These are phyloP conservation scores for Andricus quercusramuli DNA, from an alignment of 2,888 invertebrate species.

Conservation along the genomic window DNA sequence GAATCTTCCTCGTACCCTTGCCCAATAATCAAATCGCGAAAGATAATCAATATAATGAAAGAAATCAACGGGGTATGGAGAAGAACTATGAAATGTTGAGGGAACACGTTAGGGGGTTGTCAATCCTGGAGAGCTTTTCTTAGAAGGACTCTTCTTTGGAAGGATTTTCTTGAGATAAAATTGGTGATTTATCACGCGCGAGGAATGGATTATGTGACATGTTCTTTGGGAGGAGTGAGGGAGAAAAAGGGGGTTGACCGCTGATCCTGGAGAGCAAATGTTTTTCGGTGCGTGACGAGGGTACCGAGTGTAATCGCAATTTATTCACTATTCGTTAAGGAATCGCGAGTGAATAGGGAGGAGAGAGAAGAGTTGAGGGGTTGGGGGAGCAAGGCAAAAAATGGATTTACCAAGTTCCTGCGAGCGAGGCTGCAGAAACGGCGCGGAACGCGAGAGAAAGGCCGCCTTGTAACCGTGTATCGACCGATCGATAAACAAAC, in stretches of 20 bases:
- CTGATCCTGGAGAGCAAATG: conserved; percentile 7
- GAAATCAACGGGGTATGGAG: not conserved
- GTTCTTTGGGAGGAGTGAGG: not conserved
- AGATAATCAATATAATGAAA: not conserved
- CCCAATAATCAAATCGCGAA: not conserved
- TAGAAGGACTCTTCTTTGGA: not conserved
- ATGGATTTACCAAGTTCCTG: conserved; percentile 58
- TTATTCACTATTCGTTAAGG: conserved; percentile 42
- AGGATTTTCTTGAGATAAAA: not conserved
- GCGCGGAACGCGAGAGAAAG: conserved; percentile 58
- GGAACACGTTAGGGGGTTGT: not conserved
- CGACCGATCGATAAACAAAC: conserved; percentile 60
- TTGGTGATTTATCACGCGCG: not conserved
- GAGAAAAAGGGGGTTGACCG: not conserved
- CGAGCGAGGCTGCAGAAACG: conserved; percentile 51
- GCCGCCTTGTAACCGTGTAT: conserved; percentile 54
- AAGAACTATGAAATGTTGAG: not conserved
- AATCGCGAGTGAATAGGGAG: conserved; percentile 12
- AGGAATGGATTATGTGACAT: conserved; percentile 24
- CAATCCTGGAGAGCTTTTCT: not conserved
- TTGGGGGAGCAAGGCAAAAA: conserved; percentile 49
- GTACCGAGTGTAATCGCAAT: conserved; percentile 35
- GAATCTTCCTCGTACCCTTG: not conserved
- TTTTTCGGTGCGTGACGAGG: conserved; percentile 28
- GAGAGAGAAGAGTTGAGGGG: conserved; percentile 29